Conservation (phyloP, 2,113 vertebrate species). For the Pseudonaja textilis region DNA sequence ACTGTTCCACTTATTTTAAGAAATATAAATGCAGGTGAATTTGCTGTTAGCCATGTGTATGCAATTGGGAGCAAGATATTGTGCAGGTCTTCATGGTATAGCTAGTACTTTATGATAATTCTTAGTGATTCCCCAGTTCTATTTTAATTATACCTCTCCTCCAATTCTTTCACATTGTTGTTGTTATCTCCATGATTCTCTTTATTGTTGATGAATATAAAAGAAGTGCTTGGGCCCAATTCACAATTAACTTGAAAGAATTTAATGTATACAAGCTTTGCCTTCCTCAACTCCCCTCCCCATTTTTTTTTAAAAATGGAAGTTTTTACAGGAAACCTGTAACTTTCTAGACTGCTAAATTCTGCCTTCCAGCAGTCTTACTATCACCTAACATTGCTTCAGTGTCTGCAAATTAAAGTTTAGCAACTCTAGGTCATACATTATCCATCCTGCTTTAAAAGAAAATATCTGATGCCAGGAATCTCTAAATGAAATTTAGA, state of each 20-base stretch:
- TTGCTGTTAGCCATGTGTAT: neutral
- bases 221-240: accelerated
- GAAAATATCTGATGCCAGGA: neutral
- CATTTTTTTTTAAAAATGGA: neutral
- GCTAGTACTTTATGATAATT: neutral
- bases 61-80: neutral
- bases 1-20: neutral
- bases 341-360: neutral
- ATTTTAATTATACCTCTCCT: neutral
- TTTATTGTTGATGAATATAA: conserved; percentile 17
- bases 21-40: neutral
- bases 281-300: neutral
- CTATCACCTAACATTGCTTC: neutral
- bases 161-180: neutral
- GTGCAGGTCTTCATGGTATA: neutral
- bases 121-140: neutral
- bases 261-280: neutral
- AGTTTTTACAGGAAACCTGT: neutral
- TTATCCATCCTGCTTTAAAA: neutral
- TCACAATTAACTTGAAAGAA: neutral
- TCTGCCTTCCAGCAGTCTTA: neutral
- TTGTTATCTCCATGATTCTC: conserved; percentile 10
- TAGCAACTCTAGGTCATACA: neutral
- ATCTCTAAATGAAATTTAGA: neutral
- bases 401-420: neutral